Evolutionary conservation across 2,113 vertebrate species (phyloP), one percentile per base, ranked within the genome.

Genomic region (Ardeotis arabs): DNA sequence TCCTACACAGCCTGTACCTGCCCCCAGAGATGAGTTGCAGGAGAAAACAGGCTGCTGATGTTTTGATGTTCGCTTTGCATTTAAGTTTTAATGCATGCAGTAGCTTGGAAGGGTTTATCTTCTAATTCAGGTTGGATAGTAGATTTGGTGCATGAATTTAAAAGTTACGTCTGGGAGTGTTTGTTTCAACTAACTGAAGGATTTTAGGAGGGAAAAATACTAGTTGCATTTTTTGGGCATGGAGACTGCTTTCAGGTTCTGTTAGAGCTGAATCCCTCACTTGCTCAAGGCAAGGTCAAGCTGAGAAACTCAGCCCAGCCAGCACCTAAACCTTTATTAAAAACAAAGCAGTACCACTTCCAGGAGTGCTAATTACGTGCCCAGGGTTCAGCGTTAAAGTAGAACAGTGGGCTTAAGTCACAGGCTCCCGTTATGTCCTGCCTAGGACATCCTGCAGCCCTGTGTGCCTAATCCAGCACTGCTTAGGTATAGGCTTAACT

Each of bases 1-100:
- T 27, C 67, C 41, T 5, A 0, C 39, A 6, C 14, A 28, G 67
- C 10, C 12, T 1, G 3, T 12, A 3, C 18, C 73, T 49, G 6
- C 45, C 52, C 50, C 37, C 63, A 24, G 63, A 25, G 63, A 24
- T 4, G 16, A 2, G 47, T 1, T 3, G 3, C 47, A 23, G 87
- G 4, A 66, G 84, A 14, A 27, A 7, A 33, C 25, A 33, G 53
- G 5, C 75, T 56, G 2, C 76, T 31, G 49, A 37, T 8, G 41
- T 14, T 24, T 14, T 31, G 49, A 37, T 8, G 41, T 14, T 24
- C 12, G 84, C 73, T 84, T 59, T 47, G 64, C 56, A 3, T 27
- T 67, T 18, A 6, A 9, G 31, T 55, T 52, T 68, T 24, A 44
- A 28, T 4, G 82, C 79, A 70, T 7, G 47, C 56, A 58, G 83